Conservation (phyloP, 2,888 invertebrate genomes). For the Cordilura impudica region DNA sequence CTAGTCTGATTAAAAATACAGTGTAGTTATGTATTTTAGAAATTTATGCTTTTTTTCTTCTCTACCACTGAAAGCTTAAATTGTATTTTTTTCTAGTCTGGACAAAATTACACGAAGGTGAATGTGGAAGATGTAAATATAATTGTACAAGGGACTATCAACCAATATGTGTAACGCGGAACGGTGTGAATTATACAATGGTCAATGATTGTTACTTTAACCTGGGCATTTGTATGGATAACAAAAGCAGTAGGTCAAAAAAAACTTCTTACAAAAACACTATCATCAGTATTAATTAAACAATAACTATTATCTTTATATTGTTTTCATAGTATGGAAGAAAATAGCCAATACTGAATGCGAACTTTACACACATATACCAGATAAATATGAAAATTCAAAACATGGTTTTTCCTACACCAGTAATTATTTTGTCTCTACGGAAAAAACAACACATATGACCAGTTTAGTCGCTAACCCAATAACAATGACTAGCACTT, state of each 20-base stretch:
- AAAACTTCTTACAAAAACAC: background rate
- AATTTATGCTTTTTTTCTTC: no score
- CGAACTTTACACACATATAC: slow-evolving; percentile 25
- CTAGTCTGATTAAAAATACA: no score
- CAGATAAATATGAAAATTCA: slow-evolving; percentile 32
- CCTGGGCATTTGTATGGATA: slow-evolving; percentile 69
- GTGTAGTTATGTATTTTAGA: no score
- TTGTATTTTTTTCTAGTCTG: slow-evolving; percentile 66
- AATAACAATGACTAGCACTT: background rate
- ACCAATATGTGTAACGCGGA: slow-evolving; percentile 69
- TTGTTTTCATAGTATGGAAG: slow-evolving; percentile 66
- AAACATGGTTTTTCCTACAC: slow-evolving; percentile 43
- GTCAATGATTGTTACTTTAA: slow-evolving; percentile 70
- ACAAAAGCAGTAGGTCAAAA: slow-evolving; percentile 68
- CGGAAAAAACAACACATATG: slow-evolving; percentile 8
- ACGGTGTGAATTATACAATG: slow-evolving; percentile 69
- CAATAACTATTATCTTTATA: background rate
- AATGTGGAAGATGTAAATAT: slow-evolving; percentile 63
- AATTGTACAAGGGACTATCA: slow-evolving; percentile 66
- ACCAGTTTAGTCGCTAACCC: background rate
- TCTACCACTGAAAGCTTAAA: no score
- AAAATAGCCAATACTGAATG: slow-evolving; percentile 67
- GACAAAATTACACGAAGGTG: slow-evolving; percentile 68
- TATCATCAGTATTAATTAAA: background rate
- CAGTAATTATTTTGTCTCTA: slow-evolving; percentile 28